phyloP scores from a whole-genome alignment of 2,888 invertebrate genomes.

The Nymphalis urticae region DNA sequence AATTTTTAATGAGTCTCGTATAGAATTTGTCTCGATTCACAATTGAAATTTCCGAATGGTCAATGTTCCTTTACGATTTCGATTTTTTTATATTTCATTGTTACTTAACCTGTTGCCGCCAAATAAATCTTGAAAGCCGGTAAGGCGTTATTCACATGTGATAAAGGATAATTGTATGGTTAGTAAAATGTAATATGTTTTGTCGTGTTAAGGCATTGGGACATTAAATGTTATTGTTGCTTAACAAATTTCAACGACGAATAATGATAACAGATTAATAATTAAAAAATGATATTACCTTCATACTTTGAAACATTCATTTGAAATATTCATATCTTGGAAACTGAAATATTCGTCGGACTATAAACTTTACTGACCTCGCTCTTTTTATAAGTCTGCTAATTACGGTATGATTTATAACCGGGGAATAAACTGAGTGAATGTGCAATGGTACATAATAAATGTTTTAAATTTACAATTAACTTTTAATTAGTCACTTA shows the following conservation, averaged over 20 bases:
- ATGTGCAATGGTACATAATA: constrained; percentile 31
- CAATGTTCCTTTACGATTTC: not conserved
- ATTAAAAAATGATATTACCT: not conserved
- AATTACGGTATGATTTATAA: constrained; percentile 31
- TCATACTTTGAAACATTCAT: no score
- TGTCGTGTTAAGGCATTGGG: no score
- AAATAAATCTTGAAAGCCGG: constrained; percentile 22
- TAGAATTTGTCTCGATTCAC: not conserved
- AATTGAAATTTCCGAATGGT: not conserved
- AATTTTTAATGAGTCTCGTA: not conserved
- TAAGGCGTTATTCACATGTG: constrained; percentile 27
- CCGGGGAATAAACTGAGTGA: constrained; percentile 28
- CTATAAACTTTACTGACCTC: constrained; percentile 31
- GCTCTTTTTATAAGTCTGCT: constrained; percentile 27
- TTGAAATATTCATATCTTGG: not conserved
- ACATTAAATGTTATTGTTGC: no score
- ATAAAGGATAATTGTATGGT: no score
- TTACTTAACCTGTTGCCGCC: constrained; percentile 27
- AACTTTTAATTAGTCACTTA: constrained; percentile 25
- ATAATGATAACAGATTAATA: not conserved
- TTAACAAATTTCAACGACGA: not conserved
- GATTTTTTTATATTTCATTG: constrained; percentile 18
- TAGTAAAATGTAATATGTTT: no score
- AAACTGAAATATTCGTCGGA: constrained; percentile 16
- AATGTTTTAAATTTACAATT: constrained; percentile 27